Evolutionary conservation across 2,113 vertebrate genomes (phyloP).

Genomic region (Regulus satrapa): DNA sequence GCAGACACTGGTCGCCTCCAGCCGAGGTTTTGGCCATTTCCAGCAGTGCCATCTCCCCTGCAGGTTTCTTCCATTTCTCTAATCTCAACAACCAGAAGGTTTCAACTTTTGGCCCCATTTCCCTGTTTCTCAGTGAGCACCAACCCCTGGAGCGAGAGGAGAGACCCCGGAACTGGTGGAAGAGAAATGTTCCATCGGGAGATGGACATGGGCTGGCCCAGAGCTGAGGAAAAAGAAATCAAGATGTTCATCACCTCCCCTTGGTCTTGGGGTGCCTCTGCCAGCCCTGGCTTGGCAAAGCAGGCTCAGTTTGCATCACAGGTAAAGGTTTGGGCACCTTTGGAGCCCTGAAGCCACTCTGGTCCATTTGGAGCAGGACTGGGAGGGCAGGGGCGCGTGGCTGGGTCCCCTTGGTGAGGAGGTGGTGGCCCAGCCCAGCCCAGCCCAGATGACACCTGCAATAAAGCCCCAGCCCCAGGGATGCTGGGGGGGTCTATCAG

Average conservation of each 20-base stretch:
- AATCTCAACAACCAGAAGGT: not conserved
- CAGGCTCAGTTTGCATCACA: accelerated
- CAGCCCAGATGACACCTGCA: not conserved
- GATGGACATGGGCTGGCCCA: not conserved
- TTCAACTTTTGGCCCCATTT: not conserved
- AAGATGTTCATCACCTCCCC: not conserved
- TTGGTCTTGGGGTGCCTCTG: accelerated
- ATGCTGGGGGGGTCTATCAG: accelerated
- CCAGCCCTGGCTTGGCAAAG: not conserved
- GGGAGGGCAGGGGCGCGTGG: accelerated
- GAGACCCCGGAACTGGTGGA: not conserved
- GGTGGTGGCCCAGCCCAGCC: not conserved
- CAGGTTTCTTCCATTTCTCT: not conserved
- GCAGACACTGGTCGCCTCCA: not conserved
- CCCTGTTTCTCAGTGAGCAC: not conserved
- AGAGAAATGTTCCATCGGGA: accelerated
- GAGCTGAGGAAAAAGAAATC: not conserved
- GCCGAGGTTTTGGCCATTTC: not conserved
- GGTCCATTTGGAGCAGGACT: not conserved
- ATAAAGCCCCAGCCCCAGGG: not conserved
- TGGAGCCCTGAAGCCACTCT: not conserved
- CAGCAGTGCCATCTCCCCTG: not conserved
- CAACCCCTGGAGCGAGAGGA: accelerated
- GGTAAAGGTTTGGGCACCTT: not conserved
- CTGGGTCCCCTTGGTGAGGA: not conserved